Percentiles rank a stretch among this genome's conserved stretches.
phyloP scores from a whole-genome alignment of 2,113 vertebrate genomes.

The Hucho hucho region DNA sequence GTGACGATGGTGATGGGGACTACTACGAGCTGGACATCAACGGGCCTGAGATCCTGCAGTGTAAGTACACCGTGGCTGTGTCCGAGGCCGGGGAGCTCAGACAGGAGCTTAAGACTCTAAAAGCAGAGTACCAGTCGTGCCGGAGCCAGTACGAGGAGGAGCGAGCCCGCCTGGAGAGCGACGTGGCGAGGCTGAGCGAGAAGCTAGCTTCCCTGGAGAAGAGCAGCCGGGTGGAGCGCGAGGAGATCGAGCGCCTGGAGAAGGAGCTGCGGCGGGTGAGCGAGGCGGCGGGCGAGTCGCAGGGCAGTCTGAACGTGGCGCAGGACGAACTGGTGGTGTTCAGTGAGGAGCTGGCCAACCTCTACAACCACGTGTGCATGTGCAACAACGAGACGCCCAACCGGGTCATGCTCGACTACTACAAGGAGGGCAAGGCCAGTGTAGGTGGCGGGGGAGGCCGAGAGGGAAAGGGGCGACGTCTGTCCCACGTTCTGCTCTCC shows the following conservation, averaged over 20 bases:
- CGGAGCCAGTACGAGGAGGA: slow-evolving; percentile 83
- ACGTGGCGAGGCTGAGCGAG: slow-evolving; percentile 80
- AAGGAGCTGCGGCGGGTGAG: slow-evolving; percentile 89
- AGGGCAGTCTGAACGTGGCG: slow-evolving; percentile 89
- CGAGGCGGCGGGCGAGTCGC: slow-evolving; percentile 87
- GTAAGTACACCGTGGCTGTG: slow-evolving; percentile 94
- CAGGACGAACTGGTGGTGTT: slow-evolving; percentile 96
- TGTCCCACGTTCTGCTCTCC: slow-evolving; percentile 77
- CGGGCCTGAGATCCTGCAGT: slow-evolving; percentile 94
- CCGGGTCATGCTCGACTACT: slow-evolving; percentile 97
- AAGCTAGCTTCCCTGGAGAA: slow-evolving; percentile 85
- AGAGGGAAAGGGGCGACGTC: slow-evolving; percentile 76
- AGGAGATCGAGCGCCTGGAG: slow-evolving; percentile 82
- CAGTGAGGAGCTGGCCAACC: slow-evolving; percentile 94
- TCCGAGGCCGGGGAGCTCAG: slow-evolving; percentile 89
- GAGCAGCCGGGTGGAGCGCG: slow-evolving; percentile 79
- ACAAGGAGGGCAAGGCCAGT: slow-evolving; percentile 87
- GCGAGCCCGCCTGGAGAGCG: slow-evolving; percentile 80
- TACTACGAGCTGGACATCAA: slow-evolving; percentile 98
- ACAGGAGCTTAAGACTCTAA: slow-evolving; percentile 88
- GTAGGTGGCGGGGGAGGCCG: slow-evolving; percentile 65
- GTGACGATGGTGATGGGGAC: slow-evolving; percentile 89
- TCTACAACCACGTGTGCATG: slow-evolving; percentile 98
- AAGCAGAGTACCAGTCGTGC: slow-evolving; percentile 80
- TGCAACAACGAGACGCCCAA: slow-evolving; percentile 98